Conservation (phyloP, 1,140 invertebrate species). For the Trissolcus basalis region DNA sequence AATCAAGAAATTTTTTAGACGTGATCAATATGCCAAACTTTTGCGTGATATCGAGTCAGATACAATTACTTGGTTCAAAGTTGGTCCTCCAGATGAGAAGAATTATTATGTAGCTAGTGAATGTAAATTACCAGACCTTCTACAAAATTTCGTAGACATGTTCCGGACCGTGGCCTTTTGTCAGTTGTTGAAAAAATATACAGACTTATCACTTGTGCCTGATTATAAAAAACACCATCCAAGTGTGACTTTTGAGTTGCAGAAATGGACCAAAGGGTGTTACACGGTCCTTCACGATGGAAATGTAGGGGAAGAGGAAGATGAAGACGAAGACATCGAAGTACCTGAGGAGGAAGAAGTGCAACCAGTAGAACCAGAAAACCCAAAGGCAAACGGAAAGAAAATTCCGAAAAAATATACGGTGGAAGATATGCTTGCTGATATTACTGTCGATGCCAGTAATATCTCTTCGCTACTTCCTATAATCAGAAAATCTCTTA, state of each 20-base stretch:
- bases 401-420: too few species aligned
- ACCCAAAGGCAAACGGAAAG: constrained; percentile 26
- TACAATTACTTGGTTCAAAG: constrained; percentile 77
- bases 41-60: constrained; percentile 72
- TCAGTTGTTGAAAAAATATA: constrained; percentile 79
- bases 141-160: constrained; percentile 74
- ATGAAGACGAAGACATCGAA: constrained; percentile 18
- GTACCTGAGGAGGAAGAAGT: constrained; percentile 53
- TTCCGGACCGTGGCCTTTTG: constrained; percentile 78
- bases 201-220: constrained; percentile 79
- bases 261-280: constrained; percentile 81
- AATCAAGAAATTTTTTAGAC: constrained; percentile 76
- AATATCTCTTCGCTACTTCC: constrained; percentile 9
- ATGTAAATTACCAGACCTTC: constrained; percentile 68
- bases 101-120: constrained; percentile 79
- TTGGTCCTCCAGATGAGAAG: constrained; percentile 80
- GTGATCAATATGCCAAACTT: constrained; percentile 73
- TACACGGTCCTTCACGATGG: constrained; percentile 77
- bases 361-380: constrained; percentile 40
- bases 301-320: constrained; percentile 10
- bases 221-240: constrained; percentile 63
- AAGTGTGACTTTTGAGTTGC: constrained; percentile 78
- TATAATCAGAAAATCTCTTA: constrained; percentile 7
- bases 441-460: constrained; percentile 26
- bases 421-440: constrained; percentile 54